Conservation (phyloP, 2,113 vertebrate species). For the Perognathus longimembris region DNA sequence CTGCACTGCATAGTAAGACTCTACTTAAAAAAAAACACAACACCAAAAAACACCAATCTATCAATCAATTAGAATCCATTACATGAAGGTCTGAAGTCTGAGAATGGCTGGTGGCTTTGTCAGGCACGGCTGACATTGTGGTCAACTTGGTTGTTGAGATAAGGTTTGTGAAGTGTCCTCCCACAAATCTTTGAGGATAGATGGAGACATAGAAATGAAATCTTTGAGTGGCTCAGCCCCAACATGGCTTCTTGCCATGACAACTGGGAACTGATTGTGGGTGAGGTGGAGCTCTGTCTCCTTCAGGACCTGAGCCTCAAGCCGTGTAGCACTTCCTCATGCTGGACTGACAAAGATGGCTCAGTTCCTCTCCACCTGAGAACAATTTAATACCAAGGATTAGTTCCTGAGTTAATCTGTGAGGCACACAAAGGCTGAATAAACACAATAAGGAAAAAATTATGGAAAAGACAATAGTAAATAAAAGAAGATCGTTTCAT, state of each 20-base stretch:
- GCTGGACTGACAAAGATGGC: not conserved
- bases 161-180: conserved; percentile 12
- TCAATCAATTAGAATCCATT: not conserved
- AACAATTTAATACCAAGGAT: not conserved
- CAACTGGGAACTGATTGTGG: not conserved
- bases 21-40: not conserved
- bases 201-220: not conserved
- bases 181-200: not conserved
- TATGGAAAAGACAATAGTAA: not conserved
- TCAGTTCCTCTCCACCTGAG: not conserved
- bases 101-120: not conserved
- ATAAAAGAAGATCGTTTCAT: not conserved
- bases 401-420: not conserved
- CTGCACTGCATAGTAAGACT: not conserved
- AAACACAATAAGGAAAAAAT: not conserved
- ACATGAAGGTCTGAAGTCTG: not conserved
- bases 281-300: not conserved
- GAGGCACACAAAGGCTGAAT: not conserved
- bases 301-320: not conserved
- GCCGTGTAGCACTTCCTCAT: not conserved
- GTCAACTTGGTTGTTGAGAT: not conserved
- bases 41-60: no score
- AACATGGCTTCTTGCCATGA: not conserved
- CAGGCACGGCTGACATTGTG: no score
- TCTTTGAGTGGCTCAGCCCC: not conserved